phyloP scores from a whole-genome alignment of 1,140 invertebrate genomes.

The Leptinotarsa lineolata region DNA sequence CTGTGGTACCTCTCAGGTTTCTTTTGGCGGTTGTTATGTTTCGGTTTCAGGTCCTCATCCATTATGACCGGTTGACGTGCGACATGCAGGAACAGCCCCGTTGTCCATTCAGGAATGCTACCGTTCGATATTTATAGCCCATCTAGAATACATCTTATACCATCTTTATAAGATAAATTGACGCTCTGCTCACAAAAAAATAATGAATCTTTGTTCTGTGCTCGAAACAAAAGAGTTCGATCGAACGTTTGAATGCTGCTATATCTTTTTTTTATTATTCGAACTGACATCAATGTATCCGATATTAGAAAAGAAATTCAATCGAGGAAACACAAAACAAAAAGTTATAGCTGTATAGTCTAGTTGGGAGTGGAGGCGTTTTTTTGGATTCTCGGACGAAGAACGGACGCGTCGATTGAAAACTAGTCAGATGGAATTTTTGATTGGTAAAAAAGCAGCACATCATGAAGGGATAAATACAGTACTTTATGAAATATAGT shows the following conservation, averaged over 20 bases:
- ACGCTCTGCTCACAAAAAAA: constrained; percentile 22
- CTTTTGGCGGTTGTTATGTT: constrained; percentile 20
- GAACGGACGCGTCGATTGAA: not conserved
- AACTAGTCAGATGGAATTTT: too few species aligned
- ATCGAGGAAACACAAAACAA: not conserved
- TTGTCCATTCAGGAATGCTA: constrained; percentile 24
- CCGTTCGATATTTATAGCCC: constrained; percentile 28
- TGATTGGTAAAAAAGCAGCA: too few species aligned
- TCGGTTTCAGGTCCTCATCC: constrained; percentile 23
- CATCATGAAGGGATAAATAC: too few species aligned
- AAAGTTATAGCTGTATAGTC: not conserved
- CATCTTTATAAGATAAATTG: constrained; percentile 28
- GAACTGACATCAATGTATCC: constrained; percentile 6
- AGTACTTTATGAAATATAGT: too few species aligned
- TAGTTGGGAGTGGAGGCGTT: constrained; percentile 1
- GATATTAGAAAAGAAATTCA: constrained; percentile 3
- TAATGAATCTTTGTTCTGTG: constrained; percentile 27
- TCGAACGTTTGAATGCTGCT: constrained; percentile 15
- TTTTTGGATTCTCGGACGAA: not conserved
- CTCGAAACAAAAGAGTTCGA: constrained; percentile 24
- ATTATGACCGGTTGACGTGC: constrained; percentile 20
- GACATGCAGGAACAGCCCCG: constrained; percentile 26
- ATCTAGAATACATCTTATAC: constrained; percentile 27
- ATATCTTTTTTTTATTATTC: constrained; percentile 8
- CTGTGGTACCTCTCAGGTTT: constrained; percentile 11